Evolutionary conservation across 2,113 vertebrate genomes (phyloP).

Genomic region (Daboia siamensis): DNA sequence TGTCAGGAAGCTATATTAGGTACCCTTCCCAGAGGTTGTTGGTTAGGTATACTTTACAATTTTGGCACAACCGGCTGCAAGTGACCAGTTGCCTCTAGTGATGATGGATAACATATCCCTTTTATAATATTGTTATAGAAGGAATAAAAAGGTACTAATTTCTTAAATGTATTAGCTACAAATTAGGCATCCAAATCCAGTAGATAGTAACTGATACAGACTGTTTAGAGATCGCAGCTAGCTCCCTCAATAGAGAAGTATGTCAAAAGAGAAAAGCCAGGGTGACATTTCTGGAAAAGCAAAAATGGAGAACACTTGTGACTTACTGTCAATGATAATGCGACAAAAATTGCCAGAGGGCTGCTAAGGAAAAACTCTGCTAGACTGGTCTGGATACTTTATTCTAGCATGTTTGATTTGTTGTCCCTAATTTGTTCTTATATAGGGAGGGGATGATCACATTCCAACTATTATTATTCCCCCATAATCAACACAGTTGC

Average conservation of each 20-base stretch:
- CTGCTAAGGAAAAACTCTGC: background rate
- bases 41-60: background rate
- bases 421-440: constrained; percentile 33
- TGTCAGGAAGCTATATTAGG: background rate
- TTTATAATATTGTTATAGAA: background rate
- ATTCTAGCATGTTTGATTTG: constrained; percentile 18
- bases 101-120: background rate
- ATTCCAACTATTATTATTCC: constrained; percentile 3
- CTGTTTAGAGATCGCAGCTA: background rate
- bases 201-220: constrained; percentile 3
- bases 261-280: background rate
- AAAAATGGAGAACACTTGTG: background rate
- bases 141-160: background rate
- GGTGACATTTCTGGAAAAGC: constrained; percentile 3
- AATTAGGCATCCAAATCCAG: background rate
- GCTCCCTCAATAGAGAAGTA: background rate
- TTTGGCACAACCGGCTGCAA: background rate
- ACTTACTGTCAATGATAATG: background rate
- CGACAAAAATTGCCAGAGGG: background rate
- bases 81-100: background rate
- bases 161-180: background rate
- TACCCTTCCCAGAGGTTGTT: background rate
- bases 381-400: constrained; percentile 8
- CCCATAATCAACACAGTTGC: background rate
- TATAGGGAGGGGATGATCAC: constrained; percentile 21